These are phyloP conservation scores for Callipepla squamata DNA, from an alignment of 2,113 vertebrate species.

Conservation along the genomic window DNA sequence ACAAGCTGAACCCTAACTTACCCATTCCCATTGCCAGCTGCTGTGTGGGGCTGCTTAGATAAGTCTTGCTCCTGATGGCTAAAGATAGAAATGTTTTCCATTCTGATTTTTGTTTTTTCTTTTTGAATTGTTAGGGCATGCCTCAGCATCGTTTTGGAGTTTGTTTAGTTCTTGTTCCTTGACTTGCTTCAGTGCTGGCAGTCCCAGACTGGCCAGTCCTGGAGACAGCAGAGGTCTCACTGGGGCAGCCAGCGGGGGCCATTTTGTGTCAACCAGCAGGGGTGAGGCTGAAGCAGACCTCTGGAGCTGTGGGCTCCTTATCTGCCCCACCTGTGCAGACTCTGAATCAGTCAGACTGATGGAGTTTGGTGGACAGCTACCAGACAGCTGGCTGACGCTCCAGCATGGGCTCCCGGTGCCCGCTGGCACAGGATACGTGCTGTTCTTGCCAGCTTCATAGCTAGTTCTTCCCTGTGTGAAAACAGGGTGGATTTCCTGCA, in stretches of 20 bases:
- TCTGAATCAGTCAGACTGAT: not conserved
- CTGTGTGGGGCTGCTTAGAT: not conserved
- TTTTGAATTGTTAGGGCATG: not conserved
- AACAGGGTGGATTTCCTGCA: not conserved
- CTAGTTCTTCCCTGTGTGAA: not conserved
- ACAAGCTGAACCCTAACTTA: not conserved
- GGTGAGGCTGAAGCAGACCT: not conserved
- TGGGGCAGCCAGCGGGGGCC: not conserved
- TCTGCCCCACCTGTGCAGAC: not conserved
- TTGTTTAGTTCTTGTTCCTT: not conserved
- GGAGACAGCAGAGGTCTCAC: not conserved
- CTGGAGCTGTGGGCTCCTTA: not conserved
- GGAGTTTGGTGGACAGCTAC: not conserved
- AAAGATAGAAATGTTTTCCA: constrained; percentile 55
- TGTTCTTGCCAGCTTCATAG: not conserved
- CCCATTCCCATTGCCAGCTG: constrained; percentile 2
- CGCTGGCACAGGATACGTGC: not conserved
- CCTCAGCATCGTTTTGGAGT: constrained; percentile 34
- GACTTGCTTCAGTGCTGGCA: not conserved
- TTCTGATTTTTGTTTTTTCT: constrained; percentile 20
- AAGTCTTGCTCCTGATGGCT: constrained; percentile 14
- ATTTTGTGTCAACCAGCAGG: not conserved
- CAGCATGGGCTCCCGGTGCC: not conserved
- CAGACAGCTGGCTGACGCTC: not conserved
- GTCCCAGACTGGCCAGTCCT: not conserved